phyloP scores from a whole-genome alignment of 2,888 invertebrate species.

The Blastobasis adustella region DNA sequence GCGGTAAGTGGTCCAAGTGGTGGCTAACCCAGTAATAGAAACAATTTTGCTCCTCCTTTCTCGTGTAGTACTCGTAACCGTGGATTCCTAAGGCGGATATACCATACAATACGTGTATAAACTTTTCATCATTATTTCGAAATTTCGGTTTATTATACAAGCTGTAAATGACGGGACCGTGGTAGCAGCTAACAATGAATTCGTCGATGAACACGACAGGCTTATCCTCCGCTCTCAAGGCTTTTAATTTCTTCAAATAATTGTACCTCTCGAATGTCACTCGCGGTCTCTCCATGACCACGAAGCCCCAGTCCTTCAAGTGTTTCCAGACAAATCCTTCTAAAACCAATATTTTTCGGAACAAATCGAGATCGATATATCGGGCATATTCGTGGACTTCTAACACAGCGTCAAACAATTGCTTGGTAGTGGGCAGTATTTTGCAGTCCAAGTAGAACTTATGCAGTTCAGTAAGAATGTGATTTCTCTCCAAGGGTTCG shows the following conservation, averaged over 20 bases:
- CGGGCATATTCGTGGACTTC: slow-evolving; percentile 14
- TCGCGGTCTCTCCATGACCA: slow-evolving; percentile 32
- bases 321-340: not conserved
- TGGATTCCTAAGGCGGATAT: no score
- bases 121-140: no score
- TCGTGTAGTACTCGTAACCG: no score
- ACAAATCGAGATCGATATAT: slow-evolving; percentile 33
- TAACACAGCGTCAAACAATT: slow-evolving; percentile 19
- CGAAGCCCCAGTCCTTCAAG: slow-evolving; percentile 3
- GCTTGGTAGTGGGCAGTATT: slow-evolving; percentile 22
- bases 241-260: slow-evolving; percentile 26
- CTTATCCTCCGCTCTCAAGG: slow-evolving; percentile 10
- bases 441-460: slow-evolving; percentile 16
- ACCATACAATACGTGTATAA: no score
- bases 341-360: slow-evolving; percentile 21
- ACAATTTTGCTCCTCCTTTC: no score
- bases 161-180: no score
- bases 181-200: not conserved
- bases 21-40: slow-evolving; percentile 22
- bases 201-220: slow-evolving; percentile 27
- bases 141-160: no score
- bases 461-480: slow-evolving; percentile 9
- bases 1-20: slow-evolving; percentile 13
- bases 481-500: no score
- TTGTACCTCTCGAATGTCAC: slow-evolving; percentile 29